Evolutionary conservation across 1,140 invertebrate genomes (phyloP), one percentile per base, ranked within the genome.

Genomic region (Leptinotarsa lineolata): DNA sequence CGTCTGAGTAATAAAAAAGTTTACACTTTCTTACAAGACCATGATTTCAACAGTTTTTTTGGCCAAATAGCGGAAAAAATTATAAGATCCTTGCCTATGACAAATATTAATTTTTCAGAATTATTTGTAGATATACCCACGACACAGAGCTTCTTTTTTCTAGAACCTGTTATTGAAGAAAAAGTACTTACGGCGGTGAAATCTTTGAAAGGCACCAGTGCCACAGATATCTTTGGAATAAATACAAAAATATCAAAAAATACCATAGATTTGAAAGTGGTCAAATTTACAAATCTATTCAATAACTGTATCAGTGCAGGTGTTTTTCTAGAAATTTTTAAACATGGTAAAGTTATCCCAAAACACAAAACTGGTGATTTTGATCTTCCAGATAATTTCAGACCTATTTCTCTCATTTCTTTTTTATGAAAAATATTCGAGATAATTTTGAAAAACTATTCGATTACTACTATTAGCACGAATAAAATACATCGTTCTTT

Each of bases 1-100:
- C 60, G 60, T 61, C 60, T 61, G 18, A 61, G 1, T 61, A 61
- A 61, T 61, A 61, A 61, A 21, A 24, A 21, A 48, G 8, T 12
- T 48, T 2, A 48, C 46, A 48, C 46, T 2, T 48, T 8, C 46
- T 48, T 48, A 48, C 1, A 48, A 48, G 6, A 3, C 8, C 12
- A 48, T 8, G 6, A 48, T 15, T 48, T 48, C 5, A 48, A 48
- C 46, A 48, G 4, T 4, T 48, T 48, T 48, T 48, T 48, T 48
- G 46, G 8, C 6, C 22, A 24, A 3, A 24, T 24, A 24, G 4
- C 22, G 16, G 11, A 48, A 16, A 16, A 11, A 48, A 48, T 48
- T 16, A 48, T 48, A 48, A 48, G 8, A 13, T n/a, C n/a, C n/a
- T n/a, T n/a, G n/a, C 4, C 11, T 16, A 16, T 48, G 1, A 48